phyloP scores from a whole-genome alignment of 2,888 invertebrate genomes.

The Syrista parreyssii region DNA sequence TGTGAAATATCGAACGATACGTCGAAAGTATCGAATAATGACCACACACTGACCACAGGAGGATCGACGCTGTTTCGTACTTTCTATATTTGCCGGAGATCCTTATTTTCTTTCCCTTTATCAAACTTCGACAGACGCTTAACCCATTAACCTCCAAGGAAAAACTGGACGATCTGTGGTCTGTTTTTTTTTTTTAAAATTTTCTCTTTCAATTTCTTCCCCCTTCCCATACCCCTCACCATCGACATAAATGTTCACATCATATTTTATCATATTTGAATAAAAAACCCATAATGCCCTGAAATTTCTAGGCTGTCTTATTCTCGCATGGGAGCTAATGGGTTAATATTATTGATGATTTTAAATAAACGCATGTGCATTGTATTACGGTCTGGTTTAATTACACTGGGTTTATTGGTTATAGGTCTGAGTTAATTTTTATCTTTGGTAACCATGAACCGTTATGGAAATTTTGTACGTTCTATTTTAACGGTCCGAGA shows the following conservation, averaged over 20 bases:
- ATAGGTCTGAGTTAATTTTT: neutral
- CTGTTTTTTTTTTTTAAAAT: no score
- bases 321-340: no score
- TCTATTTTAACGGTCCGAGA: neutral
- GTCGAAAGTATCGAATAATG: conserved; percentile 8
- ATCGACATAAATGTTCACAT: no score
- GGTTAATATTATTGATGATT: neutral
- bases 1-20: neutral
- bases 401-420: neutral
- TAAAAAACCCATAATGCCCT: no score
- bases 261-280: no score
- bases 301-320: no score
- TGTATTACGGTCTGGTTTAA: neutral
- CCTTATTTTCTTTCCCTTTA: neutral
- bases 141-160: no score
- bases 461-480: neutral
- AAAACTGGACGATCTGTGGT: no score
- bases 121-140: neutral
- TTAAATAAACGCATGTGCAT: neutral
- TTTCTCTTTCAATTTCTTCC: no score
- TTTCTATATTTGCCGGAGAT: neutral
- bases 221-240: no score
- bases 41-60: neutral
- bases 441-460: neutral
- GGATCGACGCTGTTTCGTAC: neutral